phyloP scores from a whole-genome alignment of 2,113 vertebrate genomes.

The Proteles cristata region DNA sequence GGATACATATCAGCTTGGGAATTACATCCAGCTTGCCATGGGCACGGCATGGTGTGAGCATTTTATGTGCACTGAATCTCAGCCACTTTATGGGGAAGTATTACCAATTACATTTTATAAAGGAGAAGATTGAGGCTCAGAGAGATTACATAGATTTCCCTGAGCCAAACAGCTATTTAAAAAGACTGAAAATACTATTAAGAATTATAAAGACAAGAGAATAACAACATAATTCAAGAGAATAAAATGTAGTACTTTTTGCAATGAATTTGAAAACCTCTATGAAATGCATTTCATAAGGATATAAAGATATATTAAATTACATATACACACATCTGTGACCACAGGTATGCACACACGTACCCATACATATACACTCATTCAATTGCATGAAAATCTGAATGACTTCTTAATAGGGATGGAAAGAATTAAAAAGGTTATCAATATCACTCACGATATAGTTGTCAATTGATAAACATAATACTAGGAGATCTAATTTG shows the following conservation, averaged over 20 bases:
- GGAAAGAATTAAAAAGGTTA: neutral
- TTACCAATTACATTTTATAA: too few species aligned
- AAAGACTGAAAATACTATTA: neutral
- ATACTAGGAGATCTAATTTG: neutral
- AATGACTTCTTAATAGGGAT: neutral
- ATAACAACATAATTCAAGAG: neutral
- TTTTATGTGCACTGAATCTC: neutral
- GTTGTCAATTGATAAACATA: neutral
- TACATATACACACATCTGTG: neutral
- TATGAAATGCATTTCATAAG: neutral
- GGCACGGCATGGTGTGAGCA: neutral
- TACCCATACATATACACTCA: too few species aligned
- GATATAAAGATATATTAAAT: neutral
- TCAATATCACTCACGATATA: neutral
- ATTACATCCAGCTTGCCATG: neutral
- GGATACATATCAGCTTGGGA: rapidly evolving
- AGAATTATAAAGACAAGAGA: neutral
- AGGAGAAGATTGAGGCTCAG: neutral
- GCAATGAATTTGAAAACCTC: neutral
- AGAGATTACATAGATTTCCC: neutral
- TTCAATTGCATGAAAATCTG: neutral
- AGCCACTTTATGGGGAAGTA: neutral
- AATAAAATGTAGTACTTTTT: neutral
- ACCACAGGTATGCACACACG: neutral
- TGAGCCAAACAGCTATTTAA: neutral